Conservation (phyloP, 2,113 vertebrate genomes). For the Theristicus caerulescens region DNA sequence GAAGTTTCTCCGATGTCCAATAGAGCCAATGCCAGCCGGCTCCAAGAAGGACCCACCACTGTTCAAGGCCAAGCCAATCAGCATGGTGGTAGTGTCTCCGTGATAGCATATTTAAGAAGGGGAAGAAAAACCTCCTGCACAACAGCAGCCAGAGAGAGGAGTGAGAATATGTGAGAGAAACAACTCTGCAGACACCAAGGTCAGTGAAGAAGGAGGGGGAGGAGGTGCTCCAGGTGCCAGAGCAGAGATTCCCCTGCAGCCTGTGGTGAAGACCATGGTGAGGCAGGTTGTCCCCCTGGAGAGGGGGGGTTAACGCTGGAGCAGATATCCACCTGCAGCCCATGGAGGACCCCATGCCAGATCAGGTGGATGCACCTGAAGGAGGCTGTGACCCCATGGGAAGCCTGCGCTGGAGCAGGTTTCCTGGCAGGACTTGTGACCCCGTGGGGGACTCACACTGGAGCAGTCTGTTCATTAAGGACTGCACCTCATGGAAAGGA, state of each 20-base stretch:
- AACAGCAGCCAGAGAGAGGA: background rate
- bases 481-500: background rate
- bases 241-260: background rate
- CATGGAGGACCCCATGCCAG: fast-evolving
- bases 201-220: background rate
- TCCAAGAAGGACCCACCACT: background rate
- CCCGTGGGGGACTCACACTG: background rate
- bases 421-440: background rate
- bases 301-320: background rate
- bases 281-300: background rate
- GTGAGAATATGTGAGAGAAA: background rate
- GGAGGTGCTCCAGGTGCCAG: background rate
- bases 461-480: background rate
- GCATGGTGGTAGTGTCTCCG: background rate
- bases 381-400: background rate
- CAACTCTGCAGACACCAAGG: background rate
- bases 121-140: background rate
- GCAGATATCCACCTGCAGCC: background rate
- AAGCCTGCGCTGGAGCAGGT: background rate
- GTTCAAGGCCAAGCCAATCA: background rate
- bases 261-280: background rate
- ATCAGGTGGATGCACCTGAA: background rate
- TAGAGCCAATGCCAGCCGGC: background rate
- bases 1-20: background rate
- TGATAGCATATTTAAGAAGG: background rate